A percentile compares a stretch with the other conserved stretches of the same genome.
Evolutionary conservation across 2,113 vertebrate genomes (phyloP).

Genomic region (Dendrocopos noguchii): DNA sequence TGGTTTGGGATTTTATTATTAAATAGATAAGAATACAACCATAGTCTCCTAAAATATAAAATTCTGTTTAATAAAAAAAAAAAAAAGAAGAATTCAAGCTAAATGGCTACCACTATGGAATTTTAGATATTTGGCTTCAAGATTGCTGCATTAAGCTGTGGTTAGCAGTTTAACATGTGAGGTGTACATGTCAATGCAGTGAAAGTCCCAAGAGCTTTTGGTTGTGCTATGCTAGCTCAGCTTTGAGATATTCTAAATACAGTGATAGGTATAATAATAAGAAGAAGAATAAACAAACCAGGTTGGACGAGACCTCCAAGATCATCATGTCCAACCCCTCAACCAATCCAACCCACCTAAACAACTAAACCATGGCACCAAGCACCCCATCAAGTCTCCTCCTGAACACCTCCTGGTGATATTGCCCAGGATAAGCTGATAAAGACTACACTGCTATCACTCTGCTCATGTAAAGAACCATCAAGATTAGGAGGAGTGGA

Average conservation of each 20-base stretch:
- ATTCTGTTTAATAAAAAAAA: background rate
- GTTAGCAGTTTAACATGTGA: background rate
- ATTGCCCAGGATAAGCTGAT: background rate
- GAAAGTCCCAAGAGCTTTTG: background rate
- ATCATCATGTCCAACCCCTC: too few species aligned
- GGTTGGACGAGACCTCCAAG: too few species aligned
- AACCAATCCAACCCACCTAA: too few species aligned
- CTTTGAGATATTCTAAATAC: background rate
- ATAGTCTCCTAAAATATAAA: background rate
- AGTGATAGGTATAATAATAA: fast-evolving
- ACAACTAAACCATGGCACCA: too few species aligned
- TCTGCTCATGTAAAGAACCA: background rate
- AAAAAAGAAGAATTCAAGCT: background rate
- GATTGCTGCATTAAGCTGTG: background rate
- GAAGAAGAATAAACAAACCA: too few species aligned
- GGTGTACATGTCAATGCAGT: background rate
- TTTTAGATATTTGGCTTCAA: background rate
- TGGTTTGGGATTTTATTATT: background rate
- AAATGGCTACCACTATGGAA: background rate
- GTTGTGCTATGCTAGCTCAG: background rate
- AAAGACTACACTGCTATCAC: background rate
- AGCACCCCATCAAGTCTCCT: too few species aligned
- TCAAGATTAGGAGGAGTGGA: background rate
- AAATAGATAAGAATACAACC: background rate
- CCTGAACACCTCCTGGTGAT: too few species aligned